phyloP scores from a whole-genome alignment of 2,113 vertebrate species.

The Gnathonemus longibarbis region DNA sequence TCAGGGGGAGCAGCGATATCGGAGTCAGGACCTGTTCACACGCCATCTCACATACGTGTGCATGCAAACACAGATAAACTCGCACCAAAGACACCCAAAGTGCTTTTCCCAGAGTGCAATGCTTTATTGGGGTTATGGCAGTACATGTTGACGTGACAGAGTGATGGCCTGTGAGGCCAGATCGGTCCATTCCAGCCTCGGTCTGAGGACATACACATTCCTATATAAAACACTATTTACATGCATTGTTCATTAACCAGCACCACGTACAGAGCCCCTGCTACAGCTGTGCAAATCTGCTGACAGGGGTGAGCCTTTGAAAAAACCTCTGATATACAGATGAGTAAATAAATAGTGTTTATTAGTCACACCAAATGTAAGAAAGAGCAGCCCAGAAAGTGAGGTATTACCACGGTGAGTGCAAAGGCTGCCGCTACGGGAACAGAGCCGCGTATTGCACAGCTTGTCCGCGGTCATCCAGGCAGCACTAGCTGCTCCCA shows the following conservation, averaged over 20 bases:
- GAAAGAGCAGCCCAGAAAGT: neutral
- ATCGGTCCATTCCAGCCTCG: neutral
- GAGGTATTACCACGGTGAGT: neutral
- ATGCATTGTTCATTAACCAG: neutral
- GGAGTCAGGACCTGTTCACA: neutral
- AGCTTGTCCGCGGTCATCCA: neutral
- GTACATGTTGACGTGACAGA: neutral
- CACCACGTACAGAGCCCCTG: neutral
- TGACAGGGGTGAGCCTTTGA: neutral
- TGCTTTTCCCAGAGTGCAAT: neutral
- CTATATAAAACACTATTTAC: constrained; percentile 18
- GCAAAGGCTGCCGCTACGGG: neutral
- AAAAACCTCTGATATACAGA: neutral
- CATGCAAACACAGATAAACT: neutral
- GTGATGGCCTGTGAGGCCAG: neutral
- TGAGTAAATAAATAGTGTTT: neutral
- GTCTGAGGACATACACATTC: neutral
- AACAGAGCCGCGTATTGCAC: neutral
- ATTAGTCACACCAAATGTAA: neutral
- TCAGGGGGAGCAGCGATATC: neutral
- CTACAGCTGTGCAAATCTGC: neutral
- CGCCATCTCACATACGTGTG: constrained; percentile 13
- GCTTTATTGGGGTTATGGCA: neutral
- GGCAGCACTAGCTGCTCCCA: neutral
- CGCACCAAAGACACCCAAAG: neutral